Conservation (phyloP, 2,797 vertebrate species). For the Dendrocincla fuliginosa region DNA sequence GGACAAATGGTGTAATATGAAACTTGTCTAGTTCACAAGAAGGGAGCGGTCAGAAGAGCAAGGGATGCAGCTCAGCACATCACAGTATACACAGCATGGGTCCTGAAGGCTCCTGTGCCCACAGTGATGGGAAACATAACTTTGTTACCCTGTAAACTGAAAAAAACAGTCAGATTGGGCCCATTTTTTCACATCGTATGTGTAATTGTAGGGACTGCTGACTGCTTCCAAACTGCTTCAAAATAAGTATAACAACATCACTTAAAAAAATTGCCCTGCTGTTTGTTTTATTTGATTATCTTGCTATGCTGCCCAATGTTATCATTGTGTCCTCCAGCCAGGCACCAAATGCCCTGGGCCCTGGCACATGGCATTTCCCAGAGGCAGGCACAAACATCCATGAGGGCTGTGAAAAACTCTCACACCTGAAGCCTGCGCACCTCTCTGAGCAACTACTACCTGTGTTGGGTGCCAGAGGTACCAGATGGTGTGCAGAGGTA, state of each 20-base stretch:
- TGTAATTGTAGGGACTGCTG: background rate
- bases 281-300: background rate
- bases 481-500: background rate
- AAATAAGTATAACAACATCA: background rate
- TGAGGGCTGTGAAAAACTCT: background rate
- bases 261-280: background rate
- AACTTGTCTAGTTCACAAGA: background rate
- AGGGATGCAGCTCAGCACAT: accelerated
- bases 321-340: background rate
- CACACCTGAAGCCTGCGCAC: background rate
- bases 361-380: background rate
- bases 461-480: background rate
- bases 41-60: background rate
- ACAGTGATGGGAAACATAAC: background rate
- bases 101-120: accelerated
- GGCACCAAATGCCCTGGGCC: background rate
- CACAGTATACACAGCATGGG: accelerated
- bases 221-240: background rate
- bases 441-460: background rate
- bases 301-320: background rate
- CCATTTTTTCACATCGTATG: background rate
- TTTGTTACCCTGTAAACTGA: background rate
- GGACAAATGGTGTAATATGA: background rate
- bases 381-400: background rate
- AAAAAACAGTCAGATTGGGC: background rate